A percentile compares a stretch with the other conserved stretches of the same genome.
phyloP scores from a whole-genome alignment of 2,888 invertebrate genomes.

The Pharmacophagus antenor region DNA sequence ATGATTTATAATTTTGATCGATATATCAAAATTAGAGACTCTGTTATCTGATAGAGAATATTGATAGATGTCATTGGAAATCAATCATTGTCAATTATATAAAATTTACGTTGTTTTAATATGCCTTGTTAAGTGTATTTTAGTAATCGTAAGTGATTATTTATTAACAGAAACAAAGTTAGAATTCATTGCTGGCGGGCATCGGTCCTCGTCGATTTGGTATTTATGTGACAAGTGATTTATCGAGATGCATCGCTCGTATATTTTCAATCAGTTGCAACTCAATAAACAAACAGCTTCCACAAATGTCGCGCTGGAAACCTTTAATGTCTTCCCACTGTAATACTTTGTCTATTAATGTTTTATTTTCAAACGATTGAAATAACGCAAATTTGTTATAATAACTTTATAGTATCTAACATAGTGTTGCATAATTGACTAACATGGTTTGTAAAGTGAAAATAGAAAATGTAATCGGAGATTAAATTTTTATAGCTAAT shows the following conservation, averaged over 20 bases:
- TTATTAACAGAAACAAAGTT: background rate
- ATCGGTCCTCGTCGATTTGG: constrained; percentile 29
- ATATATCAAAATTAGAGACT: too few relatives aligned
- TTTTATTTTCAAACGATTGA: background rate
- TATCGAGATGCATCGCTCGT: constrained; percentile 35
- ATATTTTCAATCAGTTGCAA: constrained; percentile 51
- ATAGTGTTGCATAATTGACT: too few relatives aligned
- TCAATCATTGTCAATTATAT: too few relatives aligned
- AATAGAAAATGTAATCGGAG: too few relatives aligned
- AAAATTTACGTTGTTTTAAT: too few relatives aligned
- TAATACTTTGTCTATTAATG: constrained; percentile 14
- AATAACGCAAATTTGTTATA: background rate
- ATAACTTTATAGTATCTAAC: background rate
- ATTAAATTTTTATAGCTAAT: too few relatives aligned
- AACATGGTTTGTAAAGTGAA: too few relatives aligned
- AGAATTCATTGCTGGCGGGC: background rate
- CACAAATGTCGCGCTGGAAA: constrained; percentile 8
- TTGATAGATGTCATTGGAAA: too few relatives aligned
- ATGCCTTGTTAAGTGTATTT: too few relatives aligned
- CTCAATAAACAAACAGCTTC: constrained; percentile 43
- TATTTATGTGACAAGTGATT: constrained; percentile 33
- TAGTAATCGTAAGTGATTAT: background rate
- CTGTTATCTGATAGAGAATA: too few relatives aligned
- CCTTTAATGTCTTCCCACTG: constrained; percentile 3
- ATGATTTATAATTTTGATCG: too few relatives aligned